Conservation (phyloP, 2,797 vertebrate genomes). For the Parambassis ranga region DNA sequence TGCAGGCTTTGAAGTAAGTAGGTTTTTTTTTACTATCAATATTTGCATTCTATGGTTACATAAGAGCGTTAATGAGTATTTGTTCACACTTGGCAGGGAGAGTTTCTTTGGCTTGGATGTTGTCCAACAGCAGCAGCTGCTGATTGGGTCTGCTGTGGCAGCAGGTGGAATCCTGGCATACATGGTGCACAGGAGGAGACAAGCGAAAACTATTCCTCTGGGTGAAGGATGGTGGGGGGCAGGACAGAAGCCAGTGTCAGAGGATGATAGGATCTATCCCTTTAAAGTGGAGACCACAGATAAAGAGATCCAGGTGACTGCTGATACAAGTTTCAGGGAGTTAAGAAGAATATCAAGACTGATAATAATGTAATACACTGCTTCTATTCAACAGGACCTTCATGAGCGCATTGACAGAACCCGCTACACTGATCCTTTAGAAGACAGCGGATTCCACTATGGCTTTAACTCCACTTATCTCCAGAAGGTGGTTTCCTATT, state of each 20-base stretch:
- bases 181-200: slow-evolving; percentile 58
- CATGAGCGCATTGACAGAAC: slow-evolving; percentile 82
- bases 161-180: slow-evolving; percentile 78
- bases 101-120: slow-evolving; percentile 58
- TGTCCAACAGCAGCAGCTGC: slow-evolving; percentile 42
- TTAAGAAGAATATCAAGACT: no score
- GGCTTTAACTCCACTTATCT: slow-evolving; percentile 87
- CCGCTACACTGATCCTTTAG: slow-evolving; percentile 78
- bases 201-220: slow-evolving; percentile 76
- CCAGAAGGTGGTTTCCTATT: slow-evolving; percentile 84
- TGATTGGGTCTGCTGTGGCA: slow-evolving; percentile 75
- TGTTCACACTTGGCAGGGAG: slow-evolving; percentile 54
- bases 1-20: slow-evolving; percentile 57
- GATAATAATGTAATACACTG: neutral
- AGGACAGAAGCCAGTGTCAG: slow-evolving; percentile 63
- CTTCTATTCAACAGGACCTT: slow-evolving; percentile 79
- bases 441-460: slow-evolving; percentile 84
- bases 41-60: no score
- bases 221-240: slow-evolving; percentile 89
- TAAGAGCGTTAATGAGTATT: no score
- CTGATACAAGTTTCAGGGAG: neutral
- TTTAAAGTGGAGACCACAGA: slow-evolving; percentile 84
- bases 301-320: slow-evolving; percentile 85
- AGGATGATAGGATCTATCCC: slow-evolving; percentile 76
- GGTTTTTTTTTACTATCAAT: no score